Percentiles rank a stretch among this genome's conserved stretches.
phyloP scores from a whole-genome alignment of 2,797 vertebrate species.

The Schizopygopsis pylzovi region DNA sequence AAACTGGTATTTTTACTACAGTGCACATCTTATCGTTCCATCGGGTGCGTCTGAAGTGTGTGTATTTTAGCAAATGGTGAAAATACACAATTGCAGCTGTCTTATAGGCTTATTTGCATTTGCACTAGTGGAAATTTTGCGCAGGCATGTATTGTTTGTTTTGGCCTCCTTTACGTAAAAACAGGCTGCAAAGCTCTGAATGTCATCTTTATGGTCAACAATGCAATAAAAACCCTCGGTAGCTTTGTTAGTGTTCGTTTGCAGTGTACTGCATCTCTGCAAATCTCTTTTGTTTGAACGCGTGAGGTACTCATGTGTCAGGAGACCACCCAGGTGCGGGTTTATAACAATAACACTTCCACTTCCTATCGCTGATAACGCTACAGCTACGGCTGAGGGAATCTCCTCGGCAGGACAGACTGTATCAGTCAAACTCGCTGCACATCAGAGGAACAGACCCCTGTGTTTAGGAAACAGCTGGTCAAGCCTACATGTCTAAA shows the following conservation, averaged over 20 bases:
- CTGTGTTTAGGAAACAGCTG: slow-evolving; percentile 66
- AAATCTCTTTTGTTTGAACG: slow-evolving; percentile 46
- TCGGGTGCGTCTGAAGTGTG: slow-evolving; percentile 45
- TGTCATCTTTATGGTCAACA: neutral
- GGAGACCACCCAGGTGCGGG: slow-evolving; percentile 76
- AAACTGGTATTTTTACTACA: too few relatives aligned
- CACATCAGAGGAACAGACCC: slow-evolving; percentile 62
- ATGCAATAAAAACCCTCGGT: neutral
- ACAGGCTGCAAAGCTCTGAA: neutral
- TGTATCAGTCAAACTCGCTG: slow-evolving; percentile 60
- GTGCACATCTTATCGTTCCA: slow-evolving; percentile 2
- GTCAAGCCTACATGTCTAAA: slow-evolving; percentile 61
- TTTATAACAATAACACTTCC: slow-evolving; percentile 76
- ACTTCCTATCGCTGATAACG: slow-evolving; percentile 72
- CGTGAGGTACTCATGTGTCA: slow-evolving; percentile 22
- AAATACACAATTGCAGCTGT: slow-evolving; percentile 19
- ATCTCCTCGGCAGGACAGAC: slow-evolving; percentile 56
- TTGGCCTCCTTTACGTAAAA: slow-evolving; percentile 12
- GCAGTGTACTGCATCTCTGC: slow-evolving; percentile 46
- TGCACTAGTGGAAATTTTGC: slow-evolving; percentile 23
- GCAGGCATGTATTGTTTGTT: slow-evolving; percentile 26
- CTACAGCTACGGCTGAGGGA: slow-evolving; percentile 59
- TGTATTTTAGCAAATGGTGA: slow-evolving; percentile 17
- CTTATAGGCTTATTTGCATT: slow-evolving; percentile 45
- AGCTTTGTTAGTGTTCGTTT: slow-evolving; percentile 29